A percentile compares a stretch with the other conserved stretches of the same genome.
phyloP scores from a whole-genome alignment of 2,797 vertebrate species.

The Selene dorsalis region DNA sequence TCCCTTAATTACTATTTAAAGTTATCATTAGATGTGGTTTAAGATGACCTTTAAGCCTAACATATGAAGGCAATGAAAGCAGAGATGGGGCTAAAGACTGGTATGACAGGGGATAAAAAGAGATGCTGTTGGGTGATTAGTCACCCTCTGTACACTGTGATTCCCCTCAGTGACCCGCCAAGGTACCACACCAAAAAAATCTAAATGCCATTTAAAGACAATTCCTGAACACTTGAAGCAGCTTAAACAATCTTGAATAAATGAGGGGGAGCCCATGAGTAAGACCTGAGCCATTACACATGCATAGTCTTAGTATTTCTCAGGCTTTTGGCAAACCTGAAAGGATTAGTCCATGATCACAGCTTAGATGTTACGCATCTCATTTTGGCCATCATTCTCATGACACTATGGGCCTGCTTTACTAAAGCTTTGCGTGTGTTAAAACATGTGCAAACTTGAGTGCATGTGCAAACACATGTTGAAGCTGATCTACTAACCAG shows the following conservation, averaged over 20 bases:
- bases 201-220: slow-evolving; percentile 11
- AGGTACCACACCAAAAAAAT: not conserved
- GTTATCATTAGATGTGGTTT: slow-evolving; percentile 54
- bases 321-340: not conserved
- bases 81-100: slow-evolving; percentile 55
- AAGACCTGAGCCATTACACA: not conserved
- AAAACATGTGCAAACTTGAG: too few species aligned
- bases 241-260: not conserved
- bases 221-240: not conserved
- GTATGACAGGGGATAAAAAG: slow-evolving; percentile 42
- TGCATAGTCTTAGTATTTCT: not conserved
- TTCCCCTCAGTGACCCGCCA: slow-evolving; percentile 13
- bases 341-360: not conserved
- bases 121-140: slow-evolving; percentile 27
- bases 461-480: too few species aligned
- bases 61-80: slow-evolving; percentile 57
- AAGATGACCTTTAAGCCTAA: slow-evolving; percentile 61
- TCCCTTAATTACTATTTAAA: slow-evolving; percentile 72
- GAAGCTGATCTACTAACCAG: too few species aligned
- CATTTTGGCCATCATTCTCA: not conserved
- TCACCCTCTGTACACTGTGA: slow-evolving; percentile 22
- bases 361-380: not conserved
- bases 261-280: not conserved
- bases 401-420: too few species aligned
- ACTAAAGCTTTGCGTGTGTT: too few species aligned